Evolutionary conservation across 2,888 invertebrate genomes (phyloP).

Genomic region (Apamea crenata): DNA sequence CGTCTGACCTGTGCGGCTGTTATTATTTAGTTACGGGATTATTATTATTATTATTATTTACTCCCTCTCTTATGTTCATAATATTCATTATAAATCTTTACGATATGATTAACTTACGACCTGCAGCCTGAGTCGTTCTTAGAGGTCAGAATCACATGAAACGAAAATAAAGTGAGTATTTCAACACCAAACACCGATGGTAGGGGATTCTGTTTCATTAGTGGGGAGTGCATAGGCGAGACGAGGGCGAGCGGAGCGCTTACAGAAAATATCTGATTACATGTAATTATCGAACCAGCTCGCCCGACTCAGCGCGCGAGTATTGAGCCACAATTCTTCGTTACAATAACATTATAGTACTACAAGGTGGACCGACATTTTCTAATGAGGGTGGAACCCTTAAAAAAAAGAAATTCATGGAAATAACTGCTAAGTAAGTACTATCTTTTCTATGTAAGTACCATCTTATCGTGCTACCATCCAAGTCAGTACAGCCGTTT

Average conservation of each 20-base stretch:
- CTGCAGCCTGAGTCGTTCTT: not conserved
- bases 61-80: not conserved
- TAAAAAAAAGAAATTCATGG: not conserved
- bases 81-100: not conserved
- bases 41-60: too few relatives aligned
- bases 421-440: not conserved
- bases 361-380: not conserved
- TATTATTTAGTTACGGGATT: too few relatives aligned
- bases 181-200: slow-evolving; percentile 59
- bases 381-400: not conserved
- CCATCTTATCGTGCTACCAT: not conserved
- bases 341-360: slow-evolving; percentile 19
- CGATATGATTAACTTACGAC: not conserved
- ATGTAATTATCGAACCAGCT: slow-evolving; percentile 82
- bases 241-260: slow-evolving; percentile 80
- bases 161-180: slow-evolving; percentile 44
- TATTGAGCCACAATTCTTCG: slow-evolving; percentile 52
- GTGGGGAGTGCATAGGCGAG: slow-evolving; percentile 82
- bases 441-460: not conserved
- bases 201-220: slow-evolving; percentile 81
- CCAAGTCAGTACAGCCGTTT: not conserved
- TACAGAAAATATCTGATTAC: slow-evolving; percentile 90
- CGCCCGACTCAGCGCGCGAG: slow-evolving; percentile 8
- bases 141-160: not conserved
- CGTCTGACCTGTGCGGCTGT: too few relatives aligned